These are phyloP conservation scores for Coregonus suidteri DNA, from an alignment of 2,797 vertebrate genomes.

Conservation along the genomic window DNA sequence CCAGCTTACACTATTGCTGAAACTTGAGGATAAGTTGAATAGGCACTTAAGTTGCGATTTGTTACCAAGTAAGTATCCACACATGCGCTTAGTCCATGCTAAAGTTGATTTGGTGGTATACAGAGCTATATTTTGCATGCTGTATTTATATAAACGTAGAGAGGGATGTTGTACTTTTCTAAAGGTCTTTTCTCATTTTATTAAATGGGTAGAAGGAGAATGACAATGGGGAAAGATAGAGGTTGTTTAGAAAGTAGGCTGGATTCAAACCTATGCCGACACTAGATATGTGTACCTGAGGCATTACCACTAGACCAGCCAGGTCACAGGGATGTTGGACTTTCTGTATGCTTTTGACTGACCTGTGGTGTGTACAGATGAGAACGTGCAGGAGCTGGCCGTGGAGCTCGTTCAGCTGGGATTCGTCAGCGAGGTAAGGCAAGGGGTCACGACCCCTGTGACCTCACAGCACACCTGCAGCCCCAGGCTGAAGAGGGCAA, in stretches of 20 bases:
- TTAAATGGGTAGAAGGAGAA: no score
- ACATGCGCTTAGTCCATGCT: no score
- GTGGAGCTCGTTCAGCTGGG: slow-evolving; percentile 97
- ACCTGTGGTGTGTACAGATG: slow-evolving; percentile 77
- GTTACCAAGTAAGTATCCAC: slow-evolving; percentile 79
- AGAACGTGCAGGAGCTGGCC: slow-evolving; percentile 93
- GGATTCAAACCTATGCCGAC: neutral
- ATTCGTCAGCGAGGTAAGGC: slow-evolving; percentile 94
- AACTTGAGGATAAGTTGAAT: slow-evolving; percentile 98
- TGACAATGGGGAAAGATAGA: no score
- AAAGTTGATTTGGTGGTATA: neutral
- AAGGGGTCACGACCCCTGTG: neutral
- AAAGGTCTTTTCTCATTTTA: neutral
- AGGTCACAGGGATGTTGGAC: neutral
- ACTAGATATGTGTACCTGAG: neutral
- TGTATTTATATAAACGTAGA: neutral
- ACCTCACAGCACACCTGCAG: neutral
- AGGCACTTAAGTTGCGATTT: slow-evolving; percentile 97
- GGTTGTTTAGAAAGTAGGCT: no score
- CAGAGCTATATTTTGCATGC: neutral
- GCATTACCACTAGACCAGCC: neutral
- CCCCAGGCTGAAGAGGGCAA: no score
- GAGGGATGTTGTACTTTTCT: no score
- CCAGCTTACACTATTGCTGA: slow-evolving; percentile 92
- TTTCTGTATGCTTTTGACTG: neutral